Evolutionary conservation across 2,888 invertebrate species (phyloP), one percentile per base, ranked within the genome.

Genomic region (Drosophila basisetae): DNA sequence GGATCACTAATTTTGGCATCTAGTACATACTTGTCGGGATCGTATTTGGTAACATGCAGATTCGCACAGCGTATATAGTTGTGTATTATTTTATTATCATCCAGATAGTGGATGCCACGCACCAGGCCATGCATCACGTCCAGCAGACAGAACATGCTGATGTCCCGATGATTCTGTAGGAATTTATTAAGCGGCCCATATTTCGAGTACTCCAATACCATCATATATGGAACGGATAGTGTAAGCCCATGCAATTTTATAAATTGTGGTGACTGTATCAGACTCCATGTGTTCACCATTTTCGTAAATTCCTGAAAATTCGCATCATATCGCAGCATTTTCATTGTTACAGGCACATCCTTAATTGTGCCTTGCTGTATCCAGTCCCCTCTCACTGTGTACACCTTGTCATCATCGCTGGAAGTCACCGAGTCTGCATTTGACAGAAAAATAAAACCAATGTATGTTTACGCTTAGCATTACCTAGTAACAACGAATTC

Each of bases 51-150:
- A n/a, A 98, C 96, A 88, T 97, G 94, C 72, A 98, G 93, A 90
- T 97, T 96, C 43, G 96, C 94, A 92, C 98, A 98, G 63, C 98
- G 95, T 68, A 98, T 96, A 90, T 96, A 96, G 18, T 97, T 98
- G 94, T 98, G 98, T 60, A 97, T 96, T 37, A 97, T 95, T 47
- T 95, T 95, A 83, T 96, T 96, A 92, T 97, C 97, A 91, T 96
- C 97, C 94, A 98, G 94, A 94, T 97, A 97, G 96, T 97, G 97
- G 33, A 98, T 94, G 13, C 97, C 98, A 37, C 96, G 96, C 2
- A 98, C 97, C 62, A 98, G 92, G 63, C 96, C 96, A 35, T 96
- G 96, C 13, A 97, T 95, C 52, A 97, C 96, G 92, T 98, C 97
- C 80, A 98, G 95, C 79, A 98, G 94, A 91, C 97, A 97, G 0